Conservation (phyloP, 92 coral and sea anemone species). For the Actinostola sp. region DNA sequence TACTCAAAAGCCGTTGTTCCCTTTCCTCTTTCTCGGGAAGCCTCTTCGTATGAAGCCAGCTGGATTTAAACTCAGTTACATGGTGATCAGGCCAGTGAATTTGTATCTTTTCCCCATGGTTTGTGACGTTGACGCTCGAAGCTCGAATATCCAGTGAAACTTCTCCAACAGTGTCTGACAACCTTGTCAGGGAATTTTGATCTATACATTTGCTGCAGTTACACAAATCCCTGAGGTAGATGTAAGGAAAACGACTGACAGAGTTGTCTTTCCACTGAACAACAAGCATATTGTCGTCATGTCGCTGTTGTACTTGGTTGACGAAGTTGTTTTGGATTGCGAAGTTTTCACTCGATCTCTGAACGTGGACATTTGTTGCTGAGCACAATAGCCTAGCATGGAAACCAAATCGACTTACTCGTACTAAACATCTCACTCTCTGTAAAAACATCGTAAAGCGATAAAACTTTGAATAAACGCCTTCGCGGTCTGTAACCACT, state of each 20-base stretch:
- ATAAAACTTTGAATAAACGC: too few relatives aligned
- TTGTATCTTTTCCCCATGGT: constrained; percentile 46
- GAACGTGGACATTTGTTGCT: not conserved
- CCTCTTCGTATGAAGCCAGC: constrained; percentile 60
- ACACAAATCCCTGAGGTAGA: constrained; percentile 75
- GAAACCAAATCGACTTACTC: too few relatives aligned
- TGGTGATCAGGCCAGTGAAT: constrained; percentile 77
- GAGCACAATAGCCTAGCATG: not conserved
- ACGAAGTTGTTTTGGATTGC: too few relatives aligned
- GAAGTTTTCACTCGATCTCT: not conserved
- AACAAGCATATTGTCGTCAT: constrained; percentile 39
- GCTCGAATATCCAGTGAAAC: constrained; percentile 53
- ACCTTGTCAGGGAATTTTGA: constrained; percentile 40
- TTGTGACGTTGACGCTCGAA: constrained; percentile 31
- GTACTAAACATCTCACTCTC: too few relatives aligned
- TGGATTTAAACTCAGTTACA: constrained; percentile 58
- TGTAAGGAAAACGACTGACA: constrained; percentile 69
- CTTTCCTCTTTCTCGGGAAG: constrained; percentile 47
- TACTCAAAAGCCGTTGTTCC: not conserved
- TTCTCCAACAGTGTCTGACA: constrained; percentile 48
- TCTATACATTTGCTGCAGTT: constrained; percentile 71
- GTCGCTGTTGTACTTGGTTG: constrained; percentile 20
- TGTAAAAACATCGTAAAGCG: too few relatives aligned
- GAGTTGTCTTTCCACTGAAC: constrained; percentile 66
- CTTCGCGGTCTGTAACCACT: too few relatives aligned